A percentile compares a stretch with the other conserved stretches of the same genome.
Evolutionary conservation across 92 coral and sea anemone genomes (phyloP).

Genomic region (Umimayanthus chanpuru): DNA sequence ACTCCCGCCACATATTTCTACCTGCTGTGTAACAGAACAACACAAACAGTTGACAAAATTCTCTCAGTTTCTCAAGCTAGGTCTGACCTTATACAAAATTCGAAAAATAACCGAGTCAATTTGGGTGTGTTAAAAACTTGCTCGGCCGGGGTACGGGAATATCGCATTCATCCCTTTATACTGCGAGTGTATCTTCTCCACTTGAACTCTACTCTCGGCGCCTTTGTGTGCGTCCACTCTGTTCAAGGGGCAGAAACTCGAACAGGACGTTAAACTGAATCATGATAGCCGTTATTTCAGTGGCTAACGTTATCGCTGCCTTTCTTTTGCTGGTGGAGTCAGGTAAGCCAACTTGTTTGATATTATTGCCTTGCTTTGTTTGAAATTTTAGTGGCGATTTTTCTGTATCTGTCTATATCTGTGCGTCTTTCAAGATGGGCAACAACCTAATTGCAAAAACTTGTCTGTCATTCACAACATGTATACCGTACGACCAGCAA

Average conservation of each 20-base stretch:
- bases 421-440: neutral
- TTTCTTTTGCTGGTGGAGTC: neutral
- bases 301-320: neutral
- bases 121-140: neutral
- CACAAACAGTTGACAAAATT: neutral
- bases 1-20: neutral
- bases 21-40: neutral
- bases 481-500: neutral
- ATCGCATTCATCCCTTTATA: neutral
- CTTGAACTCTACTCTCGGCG: neutral
- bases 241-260: neutral
- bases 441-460: neutral
- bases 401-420: too few relatives aligned
- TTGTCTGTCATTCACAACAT: neutral
- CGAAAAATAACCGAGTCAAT: too few relatives aligned
- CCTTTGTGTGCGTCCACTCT: neutral
- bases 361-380: too few relatives aligned
- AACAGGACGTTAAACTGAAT: neutral
- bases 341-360: neutral
- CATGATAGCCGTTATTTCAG: neutral
- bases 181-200: neutral
- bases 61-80: neutral
- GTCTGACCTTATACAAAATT: neutral
- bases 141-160: neutral
- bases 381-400: neutral